Base-by-base conservation (phyloP, 64 coral and sea anemone genomes). In the Orbicella faveolata region DNA sequence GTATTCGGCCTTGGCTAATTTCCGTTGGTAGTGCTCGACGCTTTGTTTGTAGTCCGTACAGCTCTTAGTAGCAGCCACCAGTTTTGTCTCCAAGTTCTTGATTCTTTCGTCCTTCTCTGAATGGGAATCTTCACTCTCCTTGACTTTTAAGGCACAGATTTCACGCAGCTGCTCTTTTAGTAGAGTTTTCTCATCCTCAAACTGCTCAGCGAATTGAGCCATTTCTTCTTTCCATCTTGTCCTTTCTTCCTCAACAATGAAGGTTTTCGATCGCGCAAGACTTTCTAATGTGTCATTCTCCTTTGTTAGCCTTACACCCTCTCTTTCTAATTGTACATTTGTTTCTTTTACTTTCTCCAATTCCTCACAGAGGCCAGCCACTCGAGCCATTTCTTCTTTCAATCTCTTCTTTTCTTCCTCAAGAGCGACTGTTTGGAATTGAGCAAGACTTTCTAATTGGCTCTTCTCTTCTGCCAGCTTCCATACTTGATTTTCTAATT, bases 161-260 rank as follows among this genome's bases (percentile, higher is more conserved):
- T 84, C 81, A 69, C 81, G 35, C 63, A 84, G 35, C n/a, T 84
- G 81, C 4, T 84, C 81, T 34, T 48, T 2, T 18, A 84, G 81
- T 19, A 68, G 62, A 9, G 66, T 15, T 48, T 48, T 84, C 34
- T 84, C 81, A 25, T 44, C 18, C 36, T 84, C 36, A 34, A 69
- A 68, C 21, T 61, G 26, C 9, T 83, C 34, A 67, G 62, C 63
- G 17, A 63, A 3, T 65, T 21, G 13, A 41, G 62, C 62, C 6
- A 70, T 84, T 64, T 84, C 81, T 51, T 84, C 63, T 23, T 69
- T 20, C 37, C 17, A 23, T 9, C 10, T 17, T 48, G 2, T 67
- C 36, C 39, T 84, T 17, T 69, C 81, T 48, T 68, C 62, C n/a
- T 84, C 63, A 3, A 69, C 36, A 14, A 63, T 63, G 2, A 48